Conservation (phyloP, 2,113 vertebrate species). For the Equus przewalskii region DNA sequence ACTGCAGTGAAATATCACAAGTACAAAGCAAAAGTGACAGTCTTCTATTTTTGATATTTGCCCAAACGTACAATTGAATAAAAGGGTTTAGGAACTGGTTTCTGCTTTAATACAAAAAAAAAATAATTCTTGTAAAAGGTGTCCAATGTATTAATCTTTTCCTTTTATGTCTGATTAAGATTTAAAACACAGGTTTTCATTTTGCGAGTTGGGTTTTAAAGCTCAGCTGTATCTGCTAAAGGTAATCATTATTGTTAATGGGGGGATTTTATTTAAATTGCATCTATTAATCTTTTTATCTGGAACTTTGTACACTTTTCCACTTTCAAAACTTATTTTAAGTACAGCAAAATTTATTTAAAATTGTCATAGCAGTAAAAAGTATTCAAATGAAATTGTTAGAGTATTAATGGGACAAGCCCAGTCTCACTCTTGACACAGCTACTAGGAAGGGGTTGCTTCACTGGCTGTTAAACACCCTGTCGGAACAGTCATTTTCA, state of each 20-base stretch:
- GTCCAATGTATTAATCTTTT: slow-evolving; percentile 86
- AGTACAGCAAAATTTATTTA: slow-evolving; percentile 69
- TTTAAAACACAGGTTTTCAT: slow-evolving; percentile 75
- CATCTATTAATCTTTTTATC: slow-evolving; percentile 81
- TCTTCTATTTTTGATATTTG: slow-evolving; percentile 83
- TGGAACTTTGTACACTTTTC: slow-evolving; percentile 78
- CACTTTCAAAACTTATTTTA: slow-evolving; percentile 77
- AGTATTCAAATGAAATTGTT: slow-evolving; percentile 29
- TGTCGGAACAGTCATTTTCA: slow-evolving; percentile 73
- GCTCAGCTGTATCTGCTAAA: slow-evolving; percentile 45
- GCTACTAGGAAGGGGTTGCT: slow-evolving; percentile 55
- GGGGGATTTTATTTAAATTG: slow-evolving; percentile 72
- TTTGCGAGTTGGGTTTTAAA: slow-evolving; percentile 44
- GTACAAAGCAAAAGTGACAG: slow-evolving; percentile 70
- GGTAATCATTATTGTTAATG: slow-evolving; percentile 55
- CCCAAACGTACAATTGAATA: slow-evolving; percentile 77
- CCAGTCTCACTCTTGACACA: slow-evolving; percentile 43
- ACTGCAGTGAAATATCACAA: slow-evolving; percentile 93
- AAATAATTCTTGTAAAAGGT: slow-evolving; percentile 83
- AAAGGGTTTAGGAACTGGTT: slow-evolving; percentile 87
- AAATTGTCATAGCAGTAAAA: slow-evolving; percentile 57
- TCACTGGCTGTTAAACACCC: slow-evolving; percentile 61
- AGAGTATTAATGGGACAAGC: slow-evolving; percentile 65
- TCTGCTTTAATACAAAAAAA: slow-evolving; percentile 89
- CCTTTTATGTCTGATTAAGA: slow-evolving; percentile 75